Evolutionary conservation across 2,797 vertebrate species (phyloP).

Genomic region (Toxotes lorentzi): DNA sequence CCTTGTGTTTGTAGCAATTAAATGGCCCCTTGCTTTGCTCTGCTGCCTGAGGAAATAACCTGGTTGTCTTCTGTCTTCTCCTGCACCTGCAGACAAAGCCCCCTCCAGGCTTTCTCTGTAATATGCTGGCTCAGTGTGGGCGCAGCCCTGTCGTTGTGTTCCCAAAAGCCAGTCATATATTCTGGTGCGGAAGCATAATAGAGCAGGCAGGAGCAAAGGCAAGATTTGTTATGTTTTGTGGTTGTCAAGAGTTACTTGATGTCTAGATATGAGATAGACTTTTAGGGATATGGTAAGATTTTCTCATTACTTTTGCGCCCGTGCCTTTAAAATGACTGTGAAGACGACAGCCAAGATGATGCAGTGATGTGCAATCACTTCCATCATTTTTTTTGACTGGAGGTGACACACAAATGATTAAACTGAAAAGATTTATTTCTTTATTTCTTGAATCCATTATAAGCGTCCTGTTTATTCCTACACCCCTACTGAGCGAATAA

Average conservation of each 20-base stretch:
- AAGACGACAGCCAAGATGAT: slow-evolving; percentile 40
- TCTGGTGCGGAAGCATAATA: slow-evolving; percentile 18
- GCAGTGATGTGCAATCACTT: slow-evolving; percentile 44
- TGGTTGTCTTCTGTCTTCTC: slow-evolving; percentile 44
- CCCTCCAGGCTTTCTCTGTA: slow-evolving; percentile 47
- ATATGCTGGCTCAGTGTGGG: slow-evolving; percentile 31
- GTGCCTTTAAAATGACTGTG: slow-evolving; percentile 16
- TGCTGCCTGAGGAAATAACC: slow-evolving; percentile 69
- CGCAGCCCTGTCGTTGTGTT: slow-evolving; percentile 25
- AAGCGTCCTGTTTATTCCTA: slow-evolving; percentile 28
- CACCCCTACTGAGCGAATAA: slow-evolving; percentile 30
- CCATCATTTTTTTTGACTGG: slow-evolving; percentile 15
- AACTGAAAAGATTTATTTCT: slow-evolving; percentile 26
- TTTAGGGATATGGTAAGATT: slow-evolving; percentile 5
- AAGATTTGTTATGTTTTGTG: slow-evolving; percentile 12
- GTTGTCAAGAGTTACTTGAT: slow-evolving; percentile 29
- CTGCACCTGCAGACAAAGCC: slow-evolving; percentile 72
- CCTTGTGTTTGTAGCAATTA: slow-evolving; percentile 47
- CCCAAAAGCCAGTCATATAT: slow-evolving; percentile 22
- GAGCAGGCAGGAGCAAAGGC: slow-evolving; percentile 21
- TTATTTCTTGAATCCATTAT: slow-evolving; percentile 29
- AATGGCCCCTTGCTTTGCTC: slow-evolving; percentile 43
- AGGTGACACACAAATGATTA: slow-evolving; percentile 35
- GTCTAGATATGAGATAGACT: slow-evolving; percentile 12
- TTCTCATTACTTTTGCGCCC: slow-evolving; percentile 17